Conservation (phyloP, 2,888 invertebrate species). For the Ichneumon xanthorius region DNA sequence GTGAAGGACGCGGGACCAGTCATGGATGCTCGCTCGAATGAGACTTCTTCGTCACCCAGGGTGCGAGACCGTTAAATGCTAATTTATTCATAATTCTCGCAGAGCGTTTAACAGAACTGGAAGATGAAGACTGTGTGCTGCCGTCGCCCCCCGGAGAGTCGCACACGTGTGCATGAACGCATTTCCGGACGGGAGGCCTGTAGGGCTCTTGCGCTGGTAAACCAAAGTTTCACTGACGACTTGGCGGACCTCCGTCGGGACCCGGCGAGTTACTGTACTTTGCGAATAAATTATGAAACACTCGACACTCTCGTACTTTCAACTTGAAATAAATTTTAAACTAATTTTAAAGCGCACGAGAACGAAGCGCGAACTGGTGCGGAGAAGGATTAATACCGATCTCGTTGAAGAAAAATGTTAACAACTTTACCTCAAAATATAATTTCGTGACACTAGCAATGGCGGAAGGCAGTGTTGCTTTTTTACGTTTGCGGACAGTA, state of each 20-base stretch:
- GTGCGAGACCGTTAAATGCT: constrained; percentile 68
- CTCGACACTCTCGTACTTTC: too few species aligned
- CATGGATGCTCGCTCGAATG: constrained; percentile 3
- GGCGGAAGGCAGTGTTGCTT: not conserved
- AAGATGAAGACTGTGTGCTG: constrained; percentile 57
- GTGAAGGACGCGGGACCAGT: not conserved
- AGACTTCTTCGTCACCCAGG: constrained; percentile 47
- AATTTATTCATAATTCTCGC: constrained; percentile 76
- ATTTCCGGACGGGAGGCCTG: not conserved
- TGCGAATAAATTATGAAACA: too few species aligned
- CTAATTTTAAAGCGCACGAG: too few species aligned
- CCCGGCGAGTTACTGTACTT: not conserved
- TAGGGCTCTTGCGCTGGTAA: not conserved
- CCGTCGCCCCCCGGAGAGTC: constrained; percentile 19
- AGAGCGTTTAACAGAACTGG: constrained; percentile 60
- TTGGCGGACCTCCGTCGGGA: not conserved
- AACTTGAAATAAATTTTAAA: too few species aligned
- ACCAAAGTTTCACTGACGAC: not conserved
- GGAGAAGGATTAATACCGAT: too few species aligned
- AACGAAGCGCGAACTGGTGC: too few species aligned
- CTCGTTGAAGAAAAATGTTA: too few species aligned
- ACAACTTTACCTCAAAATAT: not conserved
- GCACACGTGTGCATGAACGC: not conserved
- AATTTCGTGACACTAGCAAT: not conserved
- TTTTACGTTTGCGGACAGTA: not conserved